phyloP scores from a whole-genome alignment of 2,797 vertebrate genomes.

The Halcyon badia region DNA sequence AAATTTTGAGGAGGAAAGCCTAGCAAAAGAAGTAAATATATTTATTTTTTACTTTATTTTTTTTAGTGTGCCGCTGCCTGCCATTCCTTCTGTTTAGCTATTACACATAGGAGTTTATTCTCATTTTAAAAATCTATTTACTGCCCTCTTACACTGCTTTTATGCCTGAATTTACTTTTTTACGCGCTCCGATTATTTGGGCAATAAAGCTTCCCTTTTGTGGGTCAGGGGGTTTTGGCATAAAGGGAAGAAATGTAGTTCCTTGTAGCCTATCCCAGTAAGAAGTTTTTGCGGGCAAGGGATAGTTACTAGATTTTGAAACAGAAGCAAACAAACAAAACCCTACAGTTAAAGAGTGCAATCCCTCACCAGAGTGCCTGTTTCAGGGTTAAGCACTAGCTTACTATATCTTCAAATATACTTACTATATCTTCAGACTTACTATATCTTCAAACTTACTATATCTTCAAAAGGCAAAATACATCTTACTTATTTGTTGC shows the following conservation, averaged over 20 bases:
- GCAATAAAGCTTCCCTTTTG: not conserved
- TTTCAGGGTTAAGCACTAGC: not conserved
- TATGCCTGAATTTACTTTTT: constrained; percentile 34
- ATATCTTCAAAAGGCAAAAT: not conserved
- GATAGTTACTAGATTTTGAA: not conserved
- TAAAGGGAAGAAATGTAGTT: not conserved
- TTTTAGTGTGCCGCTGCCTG: not conserved
- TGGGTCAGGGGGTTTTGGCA: not conserved
- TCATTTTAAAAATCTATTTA: not conserved
- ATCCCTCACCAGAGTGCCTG: not conserved
- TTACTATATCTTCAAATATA: no score
- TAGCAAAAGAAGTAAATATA: not conserved
- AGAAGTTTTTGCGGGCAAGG: not conserved
- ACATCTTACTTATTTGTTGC: not conserved
- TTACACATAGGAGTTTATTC: not conserved
- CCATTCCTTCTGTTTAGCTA: not conserved
- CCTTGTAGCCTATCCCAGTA: not conserved
- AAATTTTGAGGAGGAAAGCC: not conserved
- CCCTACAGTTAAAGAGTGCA: rapidly evolving
- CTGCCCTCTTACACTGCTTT: not conserved
- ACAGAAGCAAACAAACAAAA: not conserved
- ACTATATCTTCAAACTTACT: not conserved
- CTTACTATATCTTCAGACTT: not conserved
- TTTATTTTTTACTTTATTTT: not conserved
- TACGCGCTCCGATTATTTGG: not conserved